Base-by-base conservation (phyloP, 2,113 vertebrate species). In the Misgurnus anguillicaudatus region DNA sequence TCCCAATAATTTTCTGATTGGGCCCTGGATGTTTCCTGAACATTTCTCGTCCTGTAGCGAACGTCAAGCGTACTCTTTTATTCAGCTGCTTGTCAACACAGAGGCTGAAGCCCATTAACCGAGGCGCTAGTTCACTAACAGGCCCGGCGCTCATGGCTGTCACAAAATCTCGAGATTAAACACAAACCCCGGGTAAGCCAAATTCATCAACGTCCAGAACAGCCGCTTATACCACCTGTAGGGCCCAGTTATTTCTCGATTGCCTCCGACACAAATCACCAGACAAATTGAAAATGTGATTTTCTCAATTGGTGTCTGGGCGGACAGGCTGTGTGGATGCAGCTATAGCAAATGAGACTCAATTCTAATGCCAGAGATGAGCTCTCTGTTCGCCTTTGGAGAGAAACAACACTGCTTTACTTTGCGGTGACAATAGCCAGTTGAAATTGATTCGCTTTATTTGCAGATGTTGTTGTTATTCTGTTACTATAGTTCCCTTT, bases 251-350 rank as follows among this genome's bases (percentile, higher is more conserved):
- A 78, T 66, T 82, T 86, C 84, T 85, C 16, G 62, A 42, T 73
- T 68, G 67, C 84, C 70, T 19, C 69, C 87, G 78, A 86, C 84
- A 79, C 78, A 82, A 83, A 84, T 85, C 87, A 88, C 89, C 87
- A 89, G 83, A 79, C 83, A 90, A 90, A 92, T 90, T 89, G 90
- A 89, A 91, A 91, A 91, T 86, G 83, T 87, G 78, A 74, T 84
- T 74, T 66, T 45, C 53, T 80, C 71, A 84, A 84, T 80, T 84
- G 75, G 67, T 42, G 75, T 55, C 48, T 71, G 42, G 74, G 60
- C 69, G 16, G 47, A 3, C 14, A 19, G 75, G 42, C 45, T 65
- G 60, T 48, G 78, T 58, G 61, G 48, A 78, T 77, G 53, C 51
- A 72, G 78, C 61, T 67, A 69, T 62, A 55, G 62, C 77, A 83